Evolutionary conservation across 1,140 invertebrate genomes (phyloP), one percentile per base, ranked within the genome.

Genomic region (Drosophila willistoni): DNA sequence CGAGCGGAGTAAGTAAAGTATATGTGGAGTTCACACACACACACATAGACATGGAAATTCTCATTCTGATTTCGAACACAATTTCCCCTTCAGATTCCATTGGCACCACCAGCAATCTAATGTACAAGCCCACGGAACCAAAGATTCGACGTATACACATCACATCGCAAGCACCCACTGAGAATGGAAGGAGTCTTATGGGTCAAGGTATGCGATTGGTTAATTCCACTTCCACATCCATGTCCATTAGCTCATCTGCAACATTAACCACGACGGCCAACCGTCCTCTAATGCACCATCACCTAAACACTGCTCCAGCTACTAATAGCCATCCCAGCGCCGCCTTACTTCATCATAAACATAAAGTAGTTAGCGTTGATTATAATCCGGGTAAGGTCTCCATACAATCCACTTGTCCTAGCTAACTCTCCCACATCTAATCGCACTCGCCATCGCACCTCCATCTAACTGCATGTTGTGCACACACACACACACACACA

Each of bases 81-180:
- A 7, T 17, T 9, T n/a, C n/a, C 25, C 10, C 34, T 19, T 3
- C 51, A 89, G 84, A 19, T 51, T 51, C 17, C 14, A 51, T 51
- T 51, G 44, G 25, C 7, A 57, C 68, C 64, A 67, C 19, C 57
- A 87, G 59, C 67, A 82, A 87, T 47, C 13, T 83, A 9, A 84
- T 90, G 39, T 92, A 83, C 51, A 92, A 92, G 71, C 89, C 90
- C 12, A 67, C 86, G 61, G 91, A 92, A 56, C 67, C 91, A 3
- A 92, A 92, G 73, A 90, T 92, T 59, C 72, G 91, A 22, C 83
- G 91, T 17, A 85, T 92, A 25, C 86, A 92, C 71, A 91, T 91
- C 51, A 86, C 86, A 36, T 74, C 91, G 5, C 91, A 91, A 59
- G 72, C 63, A 51, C n/a, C 59, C 3, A 25, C 65, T 7, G 87